Base-by-base conservation (phyloP, 1,140 invertebrate species). In the Thalassaphorura encarpata region DNA sequence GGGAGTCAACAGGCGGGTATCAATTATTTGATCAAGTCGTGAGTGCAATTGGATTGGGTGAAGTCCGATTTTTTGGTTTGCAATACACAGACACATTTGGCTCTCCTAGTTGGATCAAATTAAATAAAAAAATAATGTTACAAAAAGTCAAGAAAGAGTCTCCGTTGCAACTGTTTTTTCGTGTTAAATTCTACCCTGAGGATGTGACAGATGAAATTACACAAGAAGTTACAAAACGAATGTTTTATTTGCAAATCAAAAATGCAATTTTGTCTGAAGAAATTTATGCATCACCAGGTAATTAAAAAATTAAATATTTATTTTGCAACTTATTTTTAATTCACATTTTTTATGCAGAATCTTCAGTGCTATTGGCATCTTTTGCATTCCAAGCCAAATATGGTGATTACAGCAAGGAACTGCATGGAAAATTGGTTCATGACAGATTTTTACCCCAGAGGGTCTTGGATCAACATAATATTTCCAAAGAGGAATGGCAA, bases 1-100 rank as follows among this genome's bases (percentile, higher is more conserved):
- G 92, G 76, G 84, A n/a, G n/a, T n/a, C 56, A 45, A 49, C n/a
- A n/a, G n/a, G n/a, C n/a, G n/a, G n/a, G n/a, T n/a, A n/a, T n/a
- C n/a, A n/a, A n/a, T n/a, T n/a, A 13, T 98, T 98, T 75, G 96
- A 99, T 70, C 73, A 97, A 52, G 94, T 99, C 13, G 96, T 93
- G 70, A 79, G 91, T 49, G 95, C 92, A 1, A 94, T 96, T 64
- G 97, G 96, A 15, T 74, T 99, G 15, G 75, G 97, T 58, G 97
- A 99, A 73, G 95, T 92, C 47, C 99, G 95, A 95, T 99, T 97
- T 72, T 99, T 99, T 77, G 96, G 96, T 3, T 75, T 99, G 16
- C 94, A 98, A 67, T 99, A 92, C 73, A 84, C 92, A 68, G 95
- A 99, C 72, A 85, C 85, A 18, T 97, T 97, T 74, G 89, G 88